These are phyloP conservation scores for Trachymyrmex cornetzi DNA, from an alignment of 1,140 invertebrate species.

Conservation along the genomic window DNA sequence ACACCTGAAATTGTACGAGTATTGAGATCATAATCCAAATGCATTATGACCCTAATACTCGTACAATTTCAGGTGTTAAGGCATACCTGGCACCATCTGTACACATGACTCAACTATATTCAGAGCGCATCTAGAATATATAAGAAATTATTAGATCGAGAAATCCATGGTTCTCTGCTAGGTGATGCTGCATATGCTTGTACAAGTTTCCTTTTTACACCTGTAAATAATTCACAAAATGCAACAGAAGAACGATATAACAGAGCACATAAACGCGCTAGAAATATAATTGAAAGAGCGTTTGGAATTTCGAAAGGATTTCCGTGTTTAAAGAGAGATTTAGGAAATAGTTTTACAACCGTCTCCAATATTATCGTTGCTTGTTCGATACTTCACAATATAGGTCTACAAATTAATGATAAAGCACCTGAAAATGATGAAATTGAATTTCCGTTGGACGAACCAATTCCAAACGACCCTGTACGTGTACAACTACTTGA, in stretches of 20 bases:
- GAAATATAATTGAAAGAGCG: not conserved
- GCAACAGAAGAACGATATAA: not conserved
- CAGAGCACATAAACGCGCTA: slow-evolving; percentile 1
- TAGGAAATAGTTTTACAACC: slow-evolving; percentile 1
- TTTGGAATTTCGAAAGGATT: slow-evolving; percentile 10
- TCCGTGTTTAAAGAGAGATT: not conserved
- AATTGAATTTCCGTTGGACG: not conserved
- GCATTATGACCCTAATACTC: no score
- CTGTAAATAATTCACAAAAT: slow-evolving; percentile 3
- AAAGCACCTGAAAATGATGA: not conserved
- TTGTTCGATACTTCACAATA: slow-evolving; percentile 3
- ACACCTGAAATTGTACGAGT: no score
- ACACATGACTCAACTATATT: slow-evolving; percentile 6
- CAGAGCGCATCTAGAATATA: slow-evolving; percentile 9
- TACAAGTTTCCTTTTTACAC: slow-evolving; percentile 6
- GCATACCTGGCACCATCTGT: no score
- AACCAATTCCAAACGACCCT: not conserved
- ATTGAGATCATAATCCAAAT: no score
- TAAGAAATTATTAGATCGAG: not conserved
- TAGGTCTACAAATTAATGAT: not conserved
- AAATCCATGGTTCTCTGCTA: slow-evolving; percentile 1
- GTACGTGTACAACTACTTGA: not conserved
- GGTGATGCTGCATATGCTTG: not conserved
- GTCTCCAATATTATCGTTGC: not conserved
- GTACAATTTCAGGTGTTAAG: no score